A percentile compares a stretch with the other conserved stretches of the same genome.
Conservation (phyloP, 1,140 invertebrate species). For the Eriosoma lanigerum region DNA sequence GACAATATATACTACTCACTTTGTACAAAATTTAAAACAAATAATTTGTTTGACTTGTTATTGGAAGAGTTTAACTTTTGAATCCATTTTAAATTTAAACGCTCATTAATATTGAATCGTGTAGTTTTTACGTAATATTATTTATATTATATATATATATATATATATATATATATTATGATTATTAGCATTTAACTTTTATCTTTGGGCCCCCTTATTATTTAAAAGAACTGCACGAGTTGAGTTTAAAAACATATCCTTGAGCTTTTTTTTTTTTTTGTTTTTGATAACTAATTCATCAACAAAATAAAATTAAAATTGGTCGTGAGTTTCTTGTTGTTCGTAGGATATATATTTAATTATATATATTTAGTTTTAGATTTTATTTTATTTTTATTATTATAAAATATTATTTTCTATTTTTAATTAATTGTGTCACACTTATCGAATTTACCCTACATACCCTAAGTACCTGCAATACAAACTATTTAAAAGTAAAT, state of each 20-base stretch:
- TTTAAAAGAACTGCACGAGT: conserved; percentile 20
- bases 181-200: conserved; percentile 23
- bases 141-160: not conserved
- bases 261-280: conserved; percentile 32
- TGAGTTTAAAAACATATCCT: conserved; percentile 28
- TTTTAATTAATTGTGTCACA: conserved; percentile 38
- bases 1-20: conserved; percentile 43
- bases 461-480: conserved; percentile 48
- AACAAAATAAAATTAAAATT: conserved; percentile 1
- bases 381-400: conserved; percentile 16
- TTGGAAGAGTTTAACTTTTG: conserved; percentile 38
- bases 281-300: conserved; percentile 26
- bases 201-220: not conserved
- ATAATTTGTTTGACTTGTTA: conserved; percentile 16
- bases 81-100: conserved; percentile 19
- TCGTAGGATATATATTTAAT: conserved; percentile 30
- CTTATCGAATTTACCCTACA: conserved; percentile 47
- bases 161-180: not conserved
- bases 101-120: conserved; percentile 34
- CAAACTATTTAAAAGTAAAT: conserved; percentile 32
- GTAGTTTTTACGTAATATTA: conserved; percentile 10
- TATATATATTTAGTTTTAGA: conserved; percentile 27
- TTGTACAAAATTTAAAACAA: conserved; percentile 9
- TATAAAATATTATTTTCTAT: conserved; percentile 27
- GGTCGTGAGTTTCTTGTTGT: conserved; percentile 46